These are phyloP conservation scores for Paraplagusia blochii DNA, from an alignment of 2,113 vertebrate genomes.

Conservation along the genomic window DNA sequence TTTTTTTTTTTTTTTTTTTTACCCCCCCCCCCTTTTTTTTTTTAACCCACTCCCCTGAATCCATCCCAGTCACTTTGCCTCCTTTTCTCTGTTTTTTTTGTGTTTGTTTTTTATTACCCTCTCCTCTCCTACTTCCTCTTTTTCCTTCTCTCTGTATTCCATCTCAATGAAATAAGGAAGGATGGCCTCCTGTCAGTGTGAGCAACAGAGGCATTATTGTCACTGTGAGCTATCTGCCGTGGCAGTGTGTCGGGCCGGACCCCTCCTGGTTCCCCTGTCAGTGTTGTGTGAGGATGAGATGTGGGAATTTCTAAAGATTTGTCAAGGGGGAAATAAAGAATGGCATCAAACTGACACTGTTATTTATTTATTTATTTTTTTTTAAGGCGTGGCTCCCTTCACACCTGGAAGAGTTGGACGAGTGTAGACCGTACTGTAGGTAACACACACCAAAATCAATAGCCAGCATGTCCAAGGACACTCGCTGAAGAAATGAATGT, in stretches of 20 bases:
- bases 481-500: conserved; percentile 64
- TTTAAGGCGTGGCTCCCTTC: conserved; percentile 49
- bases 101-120: conserved; percentile 5
- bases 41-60: conserved; percentile 43
- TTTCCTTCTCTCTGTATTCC: conserved; percentile 10
- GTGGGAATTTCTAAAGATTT: conserved; percentile 60
- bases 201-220: conserved; percentile 57
- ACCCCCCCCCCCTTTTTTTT: conserved; percentile 43
- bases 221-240: conserved; percentile 61
- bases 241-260: conserved; percentile 47
- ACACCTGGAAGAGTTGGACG: conserved; percentile 44
- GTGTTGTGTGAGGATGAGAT: conserved; percentile 33
- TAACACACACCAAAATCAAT: conserved; percentile 40
- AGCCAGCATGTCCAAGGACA: conserved; percentile 49
- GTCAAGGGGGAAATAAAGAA: conserved; percentile 63
- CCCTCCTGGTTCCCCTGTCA: conserved; percentile 62
- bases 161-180: conserved; percentile 46
- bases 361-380: no score
- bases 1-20: conserved; percentile 38
- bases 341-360: conserved; percentile 60
- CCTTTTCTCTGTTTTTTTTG: conserved; percentile 11
- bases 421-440: conserved; percentile 50
- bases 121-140: neutral
- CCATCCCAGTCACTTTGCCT: conserved; percentile 39
- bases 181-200: conserved; percentile 53